Conservation (phyloP, 2,797 vertebrate species). For the Alectoris magna region DNA sequence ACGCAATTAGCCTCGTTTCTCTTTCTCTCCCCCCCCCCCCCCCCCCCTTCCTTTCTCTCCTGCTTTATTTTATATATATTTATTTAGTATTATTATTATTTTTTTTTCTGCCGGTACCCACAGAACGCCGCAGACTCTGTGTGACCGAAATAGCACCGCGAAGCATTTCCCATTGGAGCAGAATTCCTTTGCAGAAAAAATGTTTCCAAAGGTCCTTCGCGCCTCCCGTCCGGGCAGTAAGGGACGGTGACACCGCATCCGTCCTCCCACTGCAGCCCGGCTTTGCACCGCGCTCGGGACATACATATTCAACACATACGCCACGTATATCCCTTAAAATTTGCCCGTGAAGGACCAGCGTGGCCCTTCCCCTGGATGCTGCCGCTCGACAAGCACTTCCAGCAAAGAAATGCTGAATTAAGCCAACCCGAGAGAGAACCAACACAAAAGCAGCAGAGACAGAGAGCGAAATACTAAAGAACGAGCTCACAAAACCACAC, state of each 20-base stretch:
- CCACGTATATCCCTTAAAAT: not conserved
- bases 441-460: not conserved
- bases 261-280: not conserved
- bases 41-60: fast-evolving
- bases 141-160: slow-evolving; percentile 8
- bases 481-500: not conserved
- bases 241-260: not conserved
- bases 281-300: not conserved
- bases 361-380: not conserved
- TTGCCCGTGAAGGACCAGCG: not conserved
- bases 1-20: not conserved
- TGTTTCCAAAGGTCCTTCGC: slow-evolving; percentile 42
- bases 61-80: not conserved
- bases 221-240: not conserved
- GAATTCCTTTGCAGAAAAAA: slow-evolving; percentile 56
- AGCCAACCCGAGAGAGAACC: not conserved
- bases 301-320: not conserved
- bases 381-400: not conserved
- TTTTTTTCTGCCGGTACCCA: not conserved
- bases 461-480: not conserved
- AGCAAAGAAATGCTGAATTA: not conserved
- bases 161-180: not conserved
- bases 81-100: too few species aligned
- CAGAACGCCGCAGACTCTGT: slow-evolving; percentile 58
- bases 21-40: not conserved